Percentiles rank a stretch among this genome's conserved stretches.
Conservation (phyloP, 1,140 invertebrate genomes). For the Hypothenemus hampei region DNA sequence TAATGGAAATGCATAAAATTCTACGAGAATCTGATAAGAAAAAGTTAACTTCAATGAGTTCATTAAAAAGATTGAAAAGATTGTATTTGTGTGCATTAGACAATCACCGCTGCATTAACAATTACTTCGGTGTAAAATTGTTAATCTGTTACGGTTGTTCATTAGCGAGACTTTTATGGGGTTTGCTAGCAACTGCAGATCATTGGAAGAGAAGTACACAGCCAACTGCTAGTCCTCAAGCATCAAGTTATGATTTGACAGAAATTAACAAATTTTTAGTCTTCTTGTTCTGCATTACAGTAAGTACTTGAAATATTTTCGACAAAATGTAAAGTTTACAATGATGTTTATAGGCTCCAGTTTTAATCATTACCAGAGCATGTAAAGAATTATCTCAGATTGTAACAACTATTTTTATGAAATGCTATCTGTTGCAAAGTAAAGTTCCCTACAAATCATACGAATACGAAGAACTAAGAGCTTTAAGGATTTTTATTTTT, state of each 20-base stretch:
- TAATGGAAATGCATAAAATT: not conserved
- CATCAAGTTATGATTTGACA: not conserved
- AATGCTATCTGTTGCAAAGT: not conserved
- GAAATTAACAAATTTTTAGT: not conserved
- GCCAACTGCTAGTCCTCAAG: not conserved
- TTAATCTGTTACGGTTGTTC: not conserved
- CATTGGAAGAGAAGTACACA: not conserved
- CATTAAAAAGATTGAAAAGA: not conserved
- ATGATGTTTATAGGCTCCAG: conserved; percentile 5
- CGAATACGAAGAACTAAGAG: not conserved
- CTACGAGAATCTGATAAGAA: not conserved
- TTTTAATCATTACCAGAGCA: conserved; percentile 11
- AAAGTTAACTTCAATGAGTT: not conserved
- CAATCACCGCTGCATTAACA: not conserved
- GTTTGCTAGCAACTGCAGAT: not conserved
- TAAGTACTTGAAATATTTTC: not conserved
- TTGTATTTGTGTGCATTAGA: not conserved
- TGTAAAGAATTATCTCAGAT: conserved; percentile 2
- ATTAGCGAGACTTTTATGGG: not conserved
- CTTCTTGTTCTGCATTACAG: not conserved
- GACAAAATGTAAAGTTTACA: not conserved
- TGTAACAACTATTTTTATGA: not conserved
- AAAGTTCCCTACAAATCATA: not conserved
- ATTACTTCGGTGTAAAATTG: not conserved
- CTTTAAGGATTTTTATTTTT: not conserved